A percentile compares a stretch with the other conserved stretches of the same genome.
Evolutionary conservation across 2,888 invertebrate genomes (phyloP).

Genomic region (Abrostola triplasia): DNA sequence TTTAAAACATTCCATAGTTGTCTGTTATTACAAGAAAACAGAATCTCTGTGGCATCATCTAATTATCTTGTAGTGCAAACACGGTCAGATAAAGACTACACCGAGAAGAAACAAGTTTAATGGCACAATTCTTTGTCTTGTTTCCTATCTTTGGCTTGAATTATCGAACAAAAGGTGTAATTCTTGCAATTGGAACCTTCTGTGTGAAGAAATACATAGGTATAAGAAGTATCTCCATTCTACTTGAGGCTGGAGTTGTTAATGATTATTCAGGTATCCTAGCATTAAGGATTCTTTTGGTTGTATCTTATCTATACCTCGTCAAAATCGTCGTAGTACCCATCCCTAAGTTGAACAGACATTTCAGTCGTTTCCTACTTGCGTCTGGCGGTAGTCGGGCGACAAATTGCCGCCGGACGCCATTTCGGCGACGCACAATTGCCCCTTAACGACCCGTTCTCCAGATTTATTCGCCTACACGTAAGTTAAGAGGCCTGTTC

Average conservation of each 20-base stretch:
- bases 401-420: slow-evolving; percentile 62
- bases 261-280: too few relatives aligned
- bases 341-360: slow-evolving; percentile 46
- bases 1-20: slow-evolving; percentile 11
- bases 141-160: neutral
- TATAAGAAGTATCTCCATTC: too few relatives aligned
- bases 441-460: slow-evolving; percentile 62
- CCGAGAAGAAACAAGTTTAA: slow-evolving; percentile 15
- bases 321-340: neutral
- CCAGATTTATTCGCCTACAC: slow-evolving; percentile 67
- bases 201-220: too few relatives aligned
- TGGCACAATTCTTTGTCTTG: slow-evolving; percentile 2
- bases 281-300: too few relatives aligned
- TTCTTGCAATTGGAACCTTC: too few relatives aligned
- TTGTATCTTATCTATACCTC: neutral
- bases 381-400: slow-evolving; percentile 45
- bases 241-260: too few relatives aligned
- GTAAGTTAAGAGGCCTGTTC: slow-evolving; percentile 56
- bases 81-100: slow-evolving; percentile 15
- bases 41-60: slow-evolving; percentile 21
- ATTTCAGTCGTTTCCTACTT: slow-evolving; percentile 54
- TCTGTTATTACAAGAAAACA: slow-evolving; percentile 12
- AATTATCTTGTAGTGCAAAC: slow-evolving; percentile 28
- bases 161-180: neutral
- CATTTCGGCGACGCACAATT: slow-evolving; percentile 66